Percentiles rank a stretch among this genome's conserved stretches.
phyloP scores from a whole-genome alignment of 2,888 invertebrate species.

The Apodemia duryi region DNA sequence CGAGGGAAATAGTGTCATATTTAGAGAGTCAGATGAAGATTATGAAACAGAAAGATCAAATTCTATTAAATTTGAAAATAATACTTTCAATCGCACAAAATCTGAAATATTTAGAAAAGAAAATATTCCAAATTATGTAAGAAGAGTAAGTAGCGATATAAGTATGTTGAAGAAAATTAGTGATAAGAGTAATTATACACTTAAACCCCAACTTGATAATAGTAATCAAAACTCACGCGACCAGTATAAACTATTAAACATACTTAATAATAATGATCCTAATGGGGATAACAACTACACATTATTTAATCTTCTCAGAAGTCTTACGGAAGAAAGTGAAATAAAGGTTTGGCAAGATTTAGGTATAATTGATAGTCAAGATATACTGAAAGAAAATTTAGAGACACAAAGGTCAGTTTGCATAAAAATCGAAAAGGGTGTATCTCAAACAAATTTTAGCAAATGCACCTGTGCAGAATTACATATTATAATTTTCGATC shows the following conservation, averaged over 20 bases:
- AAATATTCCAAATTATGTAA: not conserved
- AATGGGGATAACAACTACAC: conserved; percentile 29
- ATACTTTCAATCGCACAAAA: not conserved
- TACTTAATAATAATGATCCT: conserved; percentile 26
- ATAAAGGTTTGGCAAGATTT: conserved; percentile 56
- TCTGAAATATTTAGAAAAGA: not conserved
- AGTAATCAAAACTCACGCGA: not conserved
- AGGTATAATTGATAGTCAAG: conserved; percentile 54
- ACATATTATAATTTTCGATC: conserved; percentile 56
- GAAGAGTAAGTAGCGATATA: not conserved
- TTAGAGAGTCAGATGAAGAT: not conserved
- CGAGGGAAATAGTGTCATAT: not conserved
- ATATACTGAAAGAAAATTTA: conserved; percentile 36
- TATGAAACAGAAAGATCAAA: not conserved
- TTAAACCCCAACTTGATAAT: not conserved
- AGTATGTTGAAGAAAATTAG: not conserved
- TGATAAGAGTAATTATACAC: not conserved
- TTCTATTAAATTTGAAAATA: conserved; percentile 3
- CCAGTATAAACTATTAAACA: conserved; percentile 32
- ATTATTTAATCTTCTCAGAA: conserved; percentile 53
- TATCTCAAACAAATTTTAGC: conserved; percentile 53
- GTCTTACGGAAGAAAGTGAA: conserved; percentile 51
- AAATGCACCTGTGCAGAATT: conserved; percentile 63
- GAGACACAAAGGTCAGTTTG: conserved; percentile 39
- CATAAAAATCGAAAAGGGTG: conserved; percentile 53